These are phyloP conservation scores for Sebastes aleutianus DNA, from an alignment of 2,797 vertebrate genomes.

Conservation along the genomic window DNA sequence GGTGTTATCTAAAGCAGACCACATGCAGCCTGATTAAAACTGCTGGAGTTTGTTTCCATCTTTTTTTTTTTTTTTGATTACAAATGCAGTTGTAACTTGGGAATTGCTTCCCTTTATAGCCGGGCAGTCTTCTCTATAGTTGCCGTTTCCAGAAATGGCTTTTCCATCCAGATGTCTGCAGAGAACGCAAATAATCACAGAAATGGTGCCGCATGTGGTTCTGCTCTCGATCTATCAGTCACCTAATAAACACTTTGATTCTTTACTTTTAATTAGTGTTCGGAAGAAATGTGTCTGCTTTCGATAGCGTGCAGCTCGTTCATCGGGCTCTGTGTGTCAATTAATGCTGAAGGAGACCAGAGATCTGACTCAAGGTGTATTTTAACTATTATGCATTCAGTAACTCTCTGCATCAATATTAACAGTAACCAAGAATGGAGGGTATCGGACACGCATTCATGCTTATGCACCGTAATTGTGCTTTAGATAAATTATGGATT, in stretches of 20 bases:
- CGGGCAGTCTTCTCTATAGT: conserved; percentile 20
- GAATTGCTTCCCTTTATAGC: conserved; percentile 37
- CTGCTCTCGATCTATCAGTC: not conserved
- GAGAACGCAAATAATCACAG: conserved; percentile 37
- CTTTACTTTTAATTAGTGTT: conserved; percentile 7
- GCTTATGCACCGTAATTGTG: conserved; percentile 8
- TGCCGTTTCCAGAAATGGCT: conserved; percentile 34
- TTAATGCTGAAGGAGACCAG: not conserved
- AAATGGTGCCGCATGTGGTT: not conserved
- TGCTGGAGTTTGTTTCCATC: conserved; percentile 35
- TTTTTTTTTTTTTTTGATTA: conserved; percentile 39
- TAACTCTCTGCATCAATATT: conserved; percentile 24
- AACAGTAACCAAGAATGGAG: conserved; percentile 29
- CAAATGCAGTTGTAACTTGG: conserved; percentile 54
- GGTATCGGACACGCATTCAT: conserved; percentile 21
- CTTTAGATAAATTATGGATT: conserved; percentile 58
- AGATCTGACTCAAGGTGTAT: not conserved
- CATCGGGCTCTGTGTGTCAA: not conserved
- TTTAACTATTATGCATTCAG: conserved; percentile 18
- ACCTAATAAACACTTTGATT: not conserved
- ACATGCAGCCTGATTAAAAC: conserved; percentile 56
- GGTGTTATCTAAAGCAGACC: conserved; percentile 56
- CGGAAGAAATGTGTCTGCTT: not conserved
- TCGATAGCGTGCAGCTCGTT: not conserved
- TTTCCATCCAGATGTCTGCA: conserved; percentile 38